Evolutionary conservation across 2,888 invertebrate genomes (phyloP).

Genomic region (Scaptomyza flava): DNA sequence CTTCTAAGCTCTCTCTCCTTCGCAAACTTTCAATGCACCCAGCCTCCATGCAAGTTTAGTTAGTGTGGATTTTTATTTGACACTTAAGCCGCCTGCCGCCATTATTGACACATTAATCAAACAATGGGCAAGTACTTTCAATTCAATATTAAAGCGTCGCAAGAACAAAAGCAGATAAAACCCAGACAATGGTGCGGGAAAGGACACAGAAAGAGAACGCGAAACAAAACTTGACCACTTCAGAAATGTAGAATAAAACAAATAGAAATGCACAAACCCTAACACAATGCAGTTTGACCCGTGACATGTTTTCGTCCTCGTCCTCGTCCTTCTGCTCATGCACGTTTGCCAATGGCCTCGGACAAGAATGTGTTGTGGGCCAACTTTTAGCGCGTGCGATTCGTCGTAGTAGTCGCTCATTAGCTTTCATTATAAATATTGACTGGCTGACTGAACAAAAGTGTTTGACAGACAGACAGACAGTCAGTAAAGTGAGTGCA

Average conservation of each 20-base stretch:
- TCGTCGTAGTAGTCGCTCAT: slow-evolving; percentile 56
- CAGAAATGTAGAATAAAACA: slow-evolving; percentile 26
- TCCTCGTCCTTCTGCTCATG: neutral
- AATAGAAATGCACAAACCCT: slow-evolving; percentile 5
- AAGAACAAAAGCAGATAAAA: slow-evolving; percentile 51
- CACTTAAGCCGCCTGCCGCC: slow-evolving; percentile 41
- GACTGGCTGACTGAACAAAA: slow-evolving; percentile 65
- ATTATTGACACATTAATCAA: slow-evolving; percentile 80
- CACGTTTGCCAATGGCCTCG: slow-evolving; percentile 9
- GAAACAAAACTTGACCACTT: slow-evolving; percentile 51
- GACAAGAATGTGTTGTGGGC: slow-evolving; percentile 13
- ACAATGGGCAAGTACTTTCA: slow-evolving; percentile 78
- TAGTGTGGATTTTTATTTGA: slow-evolving; percentile 2
- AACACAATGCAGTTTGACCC: slow-evolving; percentile 30
- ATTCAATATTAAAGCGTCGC: slow-evolving; percentile 59
- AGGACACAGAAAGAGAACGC: neutral
- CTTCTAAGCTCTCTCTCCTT: slow-evolving; percentile 27
- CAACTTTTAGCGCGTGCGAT: slow-evolving; percentile 24
- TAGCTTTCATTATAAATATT: slow-evolving; percentile 80
- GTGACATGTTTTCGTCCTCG: slow-evolving; percentile 5
- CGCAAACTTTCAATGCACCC: slow-evolving; percentile 22
- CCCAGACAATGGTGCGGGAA: slow-evolving; percentile 43
- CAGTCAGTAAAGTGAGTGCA: slow-evolving; percentile 14
- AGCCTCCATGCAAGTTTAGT: too few relatives aligned
- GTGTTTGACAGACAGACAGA: slow-evolving; percentile 54